Conservation (phyloP, 2,797 vertebrate genomes). For the Muscicapa striata region DNA sequence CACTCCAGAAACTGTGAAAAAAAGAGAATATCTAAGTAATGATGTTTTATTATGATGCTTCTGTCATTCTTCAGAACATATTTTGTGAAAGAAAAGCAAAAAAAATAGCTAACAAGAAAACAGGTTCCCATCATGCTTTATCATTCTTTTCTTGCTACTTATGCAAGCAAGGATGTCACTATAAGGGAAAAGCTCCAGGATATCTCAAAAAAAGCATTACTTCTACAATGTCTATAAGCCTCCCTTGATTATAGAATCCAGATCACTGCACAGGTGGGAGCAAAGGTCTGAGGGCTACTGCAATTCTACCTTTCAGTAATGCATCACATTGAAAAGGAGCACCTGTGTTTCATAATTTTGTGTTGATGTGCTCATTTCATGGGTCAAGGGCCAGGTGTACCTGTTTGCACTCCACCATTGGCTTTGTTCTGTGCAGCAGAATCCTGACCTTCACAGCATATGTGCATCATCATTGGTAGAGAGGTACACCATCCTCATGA, state of each 20-base stretch:
- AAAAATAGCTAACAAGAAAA: conserved; percentile 31
- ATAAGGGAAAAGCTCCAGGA: not conserved
- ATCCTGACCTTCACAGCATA: not conserved
- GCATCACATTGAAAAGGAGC: not conserved
- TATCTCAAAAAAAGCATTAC: not conserved
- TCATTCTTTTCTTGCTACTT: not conserved
- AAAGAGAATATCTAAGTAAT: conserved; percentile 30
- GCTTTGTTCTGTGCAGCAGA: not conserved
- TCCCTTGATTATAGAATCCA: not conserved
- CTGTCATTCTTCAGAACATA: conserved; percentile 22
- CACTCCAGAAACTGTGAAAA: conserved; percentile 26
- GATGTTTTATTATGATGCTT: conserved; percentile 28
- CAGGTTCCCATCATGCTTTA: not conserved
- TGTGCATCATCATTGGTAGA: not conserved
- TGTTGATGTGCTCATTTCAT: not conserved
- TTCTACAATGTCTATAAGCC: not conserved
- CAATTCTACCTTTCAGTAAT: not conserved
- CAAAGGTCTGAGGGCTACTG: conserved; percentile 3
- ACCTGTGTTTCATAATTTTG: not conserved
- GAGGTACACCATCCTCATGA: not conserved
- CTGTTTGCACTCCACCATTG: not conserved
- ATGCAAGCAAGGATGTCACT: not conserved
- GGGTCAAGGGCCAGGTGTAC: not conserved
- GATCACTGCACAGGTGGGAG: not conserved
- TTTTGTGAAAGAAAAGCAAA: conserved; percentile 33